These are phyloP conservation scores for Nymphalis polychloros DNA, from an alignment of 2,888 invertebrate genomes.

Conservation along the genomic window DNA sequence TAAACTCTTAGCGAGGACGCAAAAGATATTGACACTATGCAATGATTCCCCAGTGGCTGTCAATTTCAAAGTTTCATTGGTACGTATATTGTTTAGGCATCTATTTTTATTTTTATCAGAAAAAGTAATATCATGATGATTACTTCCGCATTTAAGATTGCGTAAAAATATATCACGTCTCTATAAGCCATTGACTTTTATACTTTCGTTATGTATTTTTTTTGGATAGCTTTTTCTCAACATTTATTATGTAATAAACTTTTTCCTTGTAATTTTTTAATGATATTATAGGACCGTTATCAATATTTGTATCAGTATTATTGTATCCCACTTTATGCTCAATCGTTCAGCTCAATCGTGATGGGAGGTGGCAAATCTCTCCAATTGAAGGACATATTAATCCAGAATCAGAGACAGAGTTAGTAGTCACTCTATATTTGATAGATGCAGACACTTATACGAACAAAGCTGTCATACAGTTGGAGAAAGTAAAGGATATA, in stretches of 20 bases:
- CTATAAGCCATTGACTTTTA: too few relatives aligned
- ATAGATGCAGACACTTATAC: conserved; percentile 67
- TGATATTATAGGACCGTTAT: background rate
- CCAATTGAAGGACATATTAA: conserved; percentile 64
- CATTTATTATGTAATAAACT: background rate
- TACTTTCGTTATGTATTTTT: too few relatives aligned
- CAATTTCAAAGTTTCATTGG: conserved; percentile 76
- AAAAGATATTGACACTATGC: conserved; percentile 78
- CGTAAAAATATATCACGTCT: too few relatives aligned
- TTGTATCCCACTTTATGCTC: background rate
- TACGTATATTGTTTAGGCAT: conserved; percentile 46
- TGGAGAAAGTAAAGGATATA: conserved; percentile 74
- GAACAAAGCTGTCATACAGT: conserved; percentile 69
- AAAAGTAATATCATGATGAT: too few relatives aligned
- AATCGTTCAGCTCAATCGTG: conserved; percentile 58
- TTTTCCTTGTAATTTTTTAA: background rate
- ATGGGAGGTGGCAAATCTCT: conserved; percentile 65
- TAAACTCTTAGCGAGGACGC: conserved; percentile 76
- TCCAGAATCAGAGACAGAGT: conserved; percentile 66
- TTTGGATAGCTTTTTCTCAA: too few relatives aligned
- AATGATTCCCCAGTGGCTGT: conserved; percentile 88
- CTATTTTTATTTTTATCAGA: too few relatives aligned
- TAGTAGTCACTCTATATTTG: conserved; percentile 59
- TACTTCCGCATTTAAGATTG: too few relatives aligned
- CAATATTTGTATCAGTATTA: too few relatives aligned